Percentiles rank a stretch among this genome's conserved stretches.
Conservation (phyloP, 53 echinoderm and acorn worm genomes). For the Astropecten irregularis region DNA sequence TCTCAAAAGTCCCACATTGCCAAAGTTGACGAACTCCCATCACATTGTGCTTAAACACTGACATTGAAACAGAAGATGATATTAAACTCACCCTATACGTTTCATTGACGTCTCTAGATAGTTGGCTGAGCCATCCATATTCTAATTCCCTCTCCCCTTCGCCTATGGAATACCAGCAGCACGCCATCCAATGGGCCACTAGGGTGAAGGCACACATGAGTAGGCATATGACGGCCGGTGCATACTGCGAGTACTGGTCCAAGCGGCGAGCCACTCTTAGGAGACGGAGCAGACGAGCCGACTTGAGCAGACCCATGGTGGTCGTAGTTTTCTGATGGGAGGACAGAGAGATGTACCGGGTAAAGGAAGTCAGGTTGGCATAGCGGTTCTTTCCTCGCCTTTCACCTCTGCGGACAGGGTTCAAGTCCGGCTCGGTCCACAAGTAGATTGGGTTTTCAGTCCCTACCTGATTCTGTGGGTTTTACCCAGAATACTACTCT, state of each 20-base stretch:
- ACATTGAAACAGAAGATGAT: too few species aligned
- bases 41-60: too few species aligned
- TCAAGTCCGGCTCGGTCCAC: too few species aligned
- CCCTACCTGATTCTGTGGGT: too few species aligned
- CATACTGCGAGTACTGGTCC: constrained; percentile 98
- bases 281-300: constrained; percentile 86
- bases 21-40: too few species aligned
- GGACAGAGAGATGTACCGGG: too few species aligned
- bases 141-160: constrained; percentile 70
- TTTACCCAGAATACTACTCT: too few species aligned
- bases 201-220: constrained; percentile 94
- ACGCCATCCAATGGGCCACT: constrained; percentile 96
- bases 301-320: constrained; percentile 94
- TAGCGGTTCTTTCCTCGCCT: too few species aligned
- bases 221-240: constrained; percentile 89
- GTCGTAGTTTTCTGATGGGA: constrained; percentile 92
- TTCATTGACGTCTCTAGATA: constrained; percentile 72
- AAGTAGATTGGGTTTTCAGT: too few species aligned
- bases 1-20: too few species aligned
- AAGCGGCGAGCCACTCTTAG: constrained; percentile 86
- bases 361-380: too few species aligned
- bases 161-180: constrained; percentile 97
- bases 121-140: constrained; percentile 83
- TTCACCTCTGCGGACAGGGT: too few species aligned
- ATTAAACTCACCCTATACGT: constrained; percentile 80